Evolutionary conservation across 2,888 invertebrate species (phyloP).

Genomic region (Cyrtodaria siliqua): DNA sequence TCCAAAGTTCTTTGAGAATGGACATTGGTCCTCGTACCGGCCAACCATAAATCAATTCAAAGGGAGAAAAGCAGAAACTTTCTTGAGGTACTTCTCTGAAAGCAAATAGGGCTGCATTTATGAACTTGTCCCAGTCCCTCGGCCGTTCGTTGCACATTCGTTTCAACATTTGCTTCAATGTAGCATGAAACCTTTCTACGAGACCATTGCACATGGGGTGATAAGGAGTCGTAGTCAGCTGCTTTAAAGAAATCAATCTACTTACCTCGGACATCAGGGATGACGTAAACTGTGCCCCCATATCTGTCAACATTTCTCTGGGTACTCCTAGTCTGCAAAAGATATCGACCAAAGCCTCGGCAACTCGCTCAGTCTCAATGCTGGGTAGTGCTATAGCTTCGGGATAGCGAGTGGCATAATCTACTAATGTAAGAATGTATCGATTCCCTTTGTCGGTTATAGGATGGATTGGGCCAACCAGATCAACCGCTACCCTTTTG

Average conservation of each 20-base stretch:
- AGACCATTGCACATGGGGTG: conserved; percentile 61
- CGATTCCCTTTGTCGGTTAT: conserved; percentile 24
- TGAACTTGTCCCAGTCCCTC: conserved; percentile 63
- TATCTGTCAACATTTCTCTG: conserved; percentile 47
- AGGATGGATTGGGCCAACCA: conserved; percentile 38
- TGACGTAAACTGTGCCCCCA: conserved; percentile 61
- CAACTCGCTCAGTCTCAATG: conserved; percentile 38
- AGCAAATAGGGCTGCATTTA: conserved; percentile 52
- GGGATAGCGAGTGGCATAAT: conserved; percentile 48
- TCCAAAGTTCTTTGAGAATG: conserved; percentile 14
- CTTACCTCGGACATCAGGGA: conserved; percentile 58
- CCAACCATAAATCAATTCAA: conserved; percentile 48
- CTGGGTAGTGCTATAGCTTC: conserved; percentile 15
- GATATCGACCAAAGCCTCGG: no score
- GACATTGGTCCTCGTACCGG: conserved; percentile 59
- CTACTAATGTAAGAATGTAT: conserved; percentile 53
- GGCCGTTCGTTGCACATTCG: conserved; percentile 46
- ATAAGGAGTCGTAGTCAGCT: conserved; percentile 53
- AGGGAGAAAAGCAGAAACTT: conserved; percentile 2
- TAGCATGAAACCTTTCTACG: conserved; percentile 64
- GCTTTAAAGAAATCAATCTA: conserved; percentile 44
- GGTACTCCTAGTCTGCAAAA: conserved; percentile 43
- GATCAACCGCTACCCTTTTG: conserved; percentile 47
- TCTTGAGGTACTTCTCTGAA: conserved; percentile 59
- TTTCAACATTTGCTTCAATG: conserved; percentile 61